A percentile compares a stretch with the other conserved stretches of the same genome.
phyloP scores from a whole-genome alignment of 2,888 invertebrate species.

The Rhagonycha lutea region DNA sequence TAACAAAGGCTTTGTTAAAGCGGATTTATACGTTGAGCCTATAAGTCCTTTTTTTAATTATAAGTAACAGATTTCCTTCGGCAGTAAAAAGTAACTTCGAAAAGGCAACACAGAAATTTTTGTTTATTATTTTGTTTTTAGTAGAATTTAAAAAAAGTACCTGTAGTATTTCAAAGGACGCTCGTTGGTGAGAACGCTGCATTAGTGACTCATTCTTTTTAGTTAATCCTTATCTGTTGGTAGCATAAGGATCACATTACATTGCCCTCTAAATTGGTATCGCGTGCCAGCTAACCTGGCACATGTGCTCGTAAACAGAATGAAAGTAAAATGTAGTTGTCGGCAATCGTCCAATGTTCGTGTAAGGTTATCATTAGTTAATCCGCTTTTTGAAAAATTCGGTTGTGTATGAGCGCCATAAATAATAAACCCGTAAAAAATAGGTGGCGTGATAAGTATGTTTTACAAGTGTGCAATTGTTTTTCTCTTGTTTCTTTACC shows the following conservation, averaged over 20 bases:
- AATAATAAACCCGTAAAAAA: background rate
- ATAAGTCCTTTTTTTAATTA: background rate
- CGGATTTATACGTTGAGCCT: background rate
- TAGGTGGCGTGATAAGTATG: background rate
- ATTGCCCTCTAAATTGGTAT: conserved; percentile 25
- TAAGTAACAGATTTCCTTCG: background rate
- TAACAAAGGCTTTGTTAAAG: background rate
- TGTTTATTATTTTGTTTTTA: background rate
- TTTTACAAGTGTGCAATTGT: background rate
- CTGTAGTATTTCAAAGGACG: background rate
- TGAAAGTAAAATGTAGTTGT: conserved; percentile 26
- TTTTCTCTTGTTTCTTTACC: background rate
- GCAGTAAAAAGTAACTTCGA: background rate
- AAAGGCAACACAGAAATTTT: background rate
- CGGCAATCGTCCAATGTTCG: conserved; percentile 21
- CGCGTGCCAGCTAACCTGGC: conserved; percentile 35
- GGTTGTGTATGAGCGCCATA: background rate
- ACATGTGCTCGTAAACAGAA: conserved; percentile 30
- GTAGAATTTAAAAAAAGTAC: background rate
- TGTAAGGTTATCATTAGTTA: conserved; percentile 15
- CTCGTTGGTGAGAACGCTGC: background rate
- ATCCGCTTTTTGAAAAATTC: background rate
- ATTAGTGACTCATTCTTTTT: background rate
- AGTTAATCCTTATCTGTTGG: background rate
- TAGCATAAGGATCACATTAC: conserved; percentile 25